Evolutionary conservation across 2,888 invertebrate species (phyloP).

Genomic region (Drosophila neonasuta): DNA sequence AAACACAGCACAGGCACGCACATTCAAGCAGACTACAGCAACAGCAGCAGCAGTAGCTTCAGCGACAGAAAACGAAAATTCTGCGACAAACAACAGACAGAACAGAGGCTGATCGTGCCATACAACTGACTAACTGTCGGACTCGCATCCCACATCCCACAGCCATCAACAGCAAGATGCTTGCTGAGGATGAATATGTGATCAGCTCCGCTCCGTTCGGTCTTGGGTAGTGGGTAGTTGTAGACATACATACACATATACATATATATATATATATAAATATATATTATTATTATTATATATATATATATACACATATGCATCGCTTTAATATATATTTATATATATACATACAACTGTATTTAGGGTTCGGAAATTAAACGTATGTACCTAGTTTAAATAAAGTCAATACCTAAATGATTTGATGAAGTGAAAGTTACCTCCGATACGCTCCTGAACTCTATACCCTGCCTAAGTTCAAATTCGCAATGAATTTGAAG

Average conservation of each 20-base stretch:
- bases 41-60: slow-evolving; percentile 11
- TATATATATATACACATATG: too few relatives aligned
- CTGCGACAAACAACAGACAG: slow-evolving; percentile 42
- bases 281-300: too few relatives aligned
- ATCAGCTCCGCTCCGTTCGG: slow-evolving; percentile 8
- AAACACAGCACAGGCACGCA: slow-evolving; percentile 7
- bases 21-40: slow-evolving; percentile 9
- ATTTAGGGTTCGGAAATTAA: too few relatives aligned
- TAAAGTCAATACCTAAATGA: neutral
- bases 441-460: slow-evolving; percentile 8
- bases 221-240: slow-evolving; percentile 1
- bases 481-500: neutral
- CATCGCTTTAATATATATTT: too few relatives aligned
- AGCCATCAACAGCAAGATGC: slow-evolving; percentile 36
- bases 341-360: too few relatives aligned
- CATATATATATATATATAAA: neutral
- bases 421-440: neutral
- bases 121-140: slow-evolving; percentile 47
- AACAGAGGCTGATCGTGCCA: slow-evolving; percentile 56
- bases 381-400: too few relatives aligned
- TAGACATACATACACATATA: neutral
- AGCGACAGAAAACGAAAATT: slow-evolving; percentile 12
- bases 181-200: slow-evolving; percentile 46
- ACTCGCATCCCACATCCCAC: slow-evolving; percentile 45
- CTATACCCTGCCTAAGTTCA: slow-evolving; percentile 8